phyloP scores from a whole-genome alignment of 2,797 vertebrate species.

The Dendrocincla tyrannina region DNA sequence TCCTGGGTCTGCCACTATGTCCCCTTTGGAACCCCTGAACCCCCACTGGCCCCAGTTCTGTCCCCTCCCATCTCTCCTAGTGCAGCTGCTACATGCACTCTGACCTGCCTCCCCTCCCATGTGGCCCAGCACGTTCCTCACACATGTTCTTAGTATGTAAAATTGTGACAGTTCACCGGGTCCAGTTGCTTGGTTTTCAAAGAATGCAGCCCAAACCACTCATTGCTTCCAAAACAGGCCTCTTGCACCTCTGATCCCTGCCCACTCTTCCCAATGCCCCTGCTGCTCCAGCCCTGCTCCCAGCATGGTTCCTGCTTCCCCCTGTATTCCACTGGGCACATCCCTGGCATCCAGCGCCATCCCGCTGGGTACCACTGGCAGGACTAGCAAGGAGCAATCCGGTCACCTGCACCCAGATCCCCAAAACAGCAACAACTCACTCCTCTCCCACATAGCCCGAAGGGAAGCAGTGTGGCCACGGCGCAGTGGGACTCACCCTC shows the following conservation, averaged over 20 bases:
- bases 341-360: background rate
- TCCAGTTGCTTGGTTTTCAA: background rate
- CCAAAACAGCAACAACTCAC: accelerated
- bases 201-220: background rate
- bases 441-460: accelerated
- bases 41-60: background rate
- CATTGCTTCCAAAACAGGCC: background rate
- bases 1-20: accelerated
- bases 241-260: background rate
- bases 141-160: accelerated
- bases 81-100: background rate
- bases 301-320: background rate
- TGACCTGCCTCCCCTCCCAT: background rate
- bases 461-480: accelerated
- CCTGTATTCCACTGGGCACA: background rate
- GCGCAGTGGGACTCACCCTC: conserved; percentile 17
- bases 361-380: background rate
- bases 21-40: accelerated
- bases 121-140: background rate
- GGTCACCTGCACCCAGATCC: accelerated
- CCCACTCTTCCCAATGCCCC: accelerated
- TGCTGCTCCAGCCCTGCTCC: background rate
- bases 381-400: background rate
- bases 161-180: accelerated
- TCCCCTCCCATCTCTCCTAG: background rate